Percentiles rank a stretch among this genome's conserved stretches.
Conservation (phyloP, 2,113 vertebrate species). For the Alces alces region DNA sequence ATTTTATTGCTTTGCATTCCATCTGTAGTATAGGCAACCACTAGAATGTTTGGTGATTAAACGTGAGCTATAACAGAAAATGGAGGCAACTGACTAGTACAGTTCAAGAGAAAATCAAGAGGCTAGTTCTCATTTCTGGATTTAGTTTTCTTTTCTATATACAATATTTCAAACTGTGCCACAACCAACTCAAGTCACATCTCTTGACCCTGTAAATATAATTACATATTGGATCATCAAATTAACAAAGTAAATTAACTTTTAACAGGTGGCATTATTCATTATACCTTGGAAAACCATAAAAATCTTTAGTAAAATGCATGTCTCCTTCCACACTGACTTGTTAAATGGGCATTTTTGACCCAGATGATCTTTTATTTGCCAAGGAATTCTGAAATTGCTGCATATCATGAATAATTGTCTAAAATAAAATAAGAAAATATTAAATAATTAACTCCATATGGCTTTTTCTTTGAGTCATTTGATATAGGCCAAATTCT, state of each 20-base stretch:
- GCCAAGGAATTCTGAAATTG: background rate
- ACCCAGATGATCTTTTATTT: background rate
- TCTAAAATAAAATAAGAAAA: slow-evolving; percentile 30
- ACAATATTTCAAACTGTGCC: background rate
- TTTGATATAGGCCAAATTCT: slow-evolving; percentile 17
- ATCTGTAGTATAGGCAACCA: background rate
- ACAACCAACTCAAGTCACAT: background rate
- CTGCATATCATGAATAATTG: background rate
- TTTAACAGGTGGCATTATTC: background rate
- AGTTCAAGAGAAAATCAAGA: background rate
- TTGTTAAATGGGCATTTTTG: slow-evolving; percentile 14
- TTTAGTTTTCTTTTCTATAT: background rate
- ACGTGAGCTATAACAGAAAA: background rate
- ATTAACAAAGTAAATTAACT: slow-evolving; percentile 30
- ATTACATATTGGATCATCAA: slow-evolving; percentile 30
- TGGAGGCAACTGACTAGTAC: background rate
- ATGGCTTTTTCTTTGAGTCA: background rate
- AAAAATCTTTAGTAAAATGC: slow-evolving; percentile 23
- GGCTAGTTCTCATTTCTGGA: background rate
- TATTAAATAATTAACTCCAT: background rate
- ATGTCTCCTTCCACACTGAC: background rate
- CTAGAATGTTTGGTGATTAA: background rate
- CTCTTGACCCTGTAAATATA: slow-evolving; percentile 11
- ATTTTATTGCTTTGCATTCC: slow-evolving; percentile 19
- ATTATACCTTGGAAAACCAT: background rate